Evolutionary conservation across 2,113 vertebrate species (phyloP).

Genomic region (Heteronetta atricapilla): DNA sequence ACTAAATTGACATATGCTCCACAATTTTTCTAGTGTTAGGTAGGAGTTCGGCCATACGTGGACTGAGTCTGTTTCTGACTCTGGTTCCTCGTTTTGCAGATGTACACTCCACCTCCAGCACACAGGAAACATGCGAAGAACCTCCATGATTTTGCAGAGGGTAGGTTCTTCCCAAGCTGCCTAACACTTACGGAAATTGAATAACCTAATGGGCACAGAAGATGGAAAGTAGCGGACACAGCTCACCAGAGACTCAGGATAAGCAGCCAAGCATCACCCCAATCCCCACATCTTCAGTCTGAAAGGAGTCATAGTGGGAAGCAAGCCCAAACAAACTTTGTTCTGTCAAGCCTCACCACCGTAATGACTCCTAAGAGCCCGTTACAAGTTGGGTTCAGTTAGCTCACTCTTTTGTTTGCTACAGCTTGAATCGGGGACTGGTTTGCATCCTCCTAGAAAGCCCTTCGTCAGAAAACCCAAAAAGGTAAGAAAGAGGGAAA

Average conservation of each 20-base stretch:
- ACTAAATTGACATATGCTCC: background rate
- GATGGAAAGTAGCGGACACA: background rate
- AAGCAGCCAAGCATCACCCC: constrained; percentile 19
- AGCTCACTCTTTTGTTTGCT: background rate
- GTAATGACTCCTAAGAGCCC: constrained; percentile 17
- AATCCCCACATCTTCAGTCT: background rate
- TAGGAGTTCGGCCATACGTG: background rate
- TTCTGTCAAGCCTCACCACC: constrained; percentile 22
- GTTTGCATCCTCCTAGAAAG: background rate
- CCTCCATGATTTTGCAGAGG: background rate
- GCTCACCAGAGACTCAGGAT: constrained; percentile 1
- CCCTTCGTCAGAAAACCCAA: background rate
- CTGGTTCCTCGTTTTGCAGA: background rate
- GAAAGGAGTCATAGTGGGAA: constrained; percentile 43
- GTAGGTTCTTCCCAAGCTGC: background rate
- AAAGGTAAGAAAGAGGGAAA: background rate
- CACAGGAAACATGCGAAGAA: background rate
- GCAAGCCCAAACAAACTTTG: constrained; percentile 44
- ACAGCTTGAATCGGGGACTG: background rate
- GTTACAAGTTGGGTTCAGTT: background rate
- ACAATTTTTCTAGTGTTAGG: background rate
- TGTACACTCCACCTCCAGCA: background rate
- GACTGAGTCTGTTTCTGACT: background rate
- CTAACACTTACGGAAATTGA: background rate
- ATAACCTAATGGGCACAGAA: constrained; percentile 18